A percentile compares a stretch with the other conserved stretches of the same genome.
Evolutionary conservation across 2,888 invertebrate genomes (phyloP).

Genomic region (Sepiola atlantica): DNA sequence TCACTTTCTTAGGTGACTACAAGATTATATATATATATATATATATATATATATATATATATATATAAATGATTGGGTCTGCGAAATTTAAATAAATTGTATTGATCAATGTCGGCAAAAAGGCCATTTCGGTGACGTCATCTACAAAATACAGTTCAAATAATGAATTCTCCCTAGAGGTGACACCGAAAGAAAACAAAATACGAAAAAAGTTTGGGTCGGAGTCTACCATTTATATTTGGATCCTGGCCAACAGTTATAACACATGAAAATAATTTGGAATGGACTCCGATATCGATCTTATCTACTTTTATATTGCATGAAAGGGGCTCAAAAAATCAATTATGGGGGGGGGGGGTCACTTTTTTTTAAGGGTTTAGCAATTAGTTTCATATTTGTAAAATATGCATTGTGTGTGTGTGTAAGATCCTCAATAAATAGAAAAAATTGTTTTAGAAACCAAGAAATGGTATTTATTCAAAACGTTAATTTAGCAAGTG

Average conservation of each 20-base stretch:
- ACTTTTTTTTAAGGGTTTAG: background rate
- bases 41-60: no score
- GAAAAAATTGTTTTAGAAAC: background rate
- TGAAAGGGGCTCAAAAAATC: no score
- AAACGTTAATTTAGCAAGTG: no score
- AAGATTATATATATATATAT: no score
- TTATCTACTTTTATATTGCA: background rate
- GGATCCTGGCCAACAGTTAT: background rate
- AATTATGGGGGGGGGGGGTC: background rate
- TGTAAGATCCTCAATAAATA: background rate
- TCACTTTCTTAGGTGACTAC: background rate
- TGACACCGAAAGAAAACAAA: background rate
- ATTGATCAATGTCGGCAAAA: background rate
- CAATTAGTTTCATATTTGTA: background rate
- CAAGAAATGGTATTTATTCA: background rate
- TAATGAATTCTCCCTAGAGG: background rate
- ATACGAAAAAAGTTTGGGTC: background rate
- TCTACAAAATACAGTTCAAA: background rate
- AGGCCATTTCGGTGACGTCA: constrained; percentile 12
- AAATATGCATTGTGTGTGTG: background rate
- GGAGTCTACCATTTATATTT: background rate
- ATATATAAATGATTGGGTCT: background rate
- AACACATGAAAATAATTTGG: background rate
- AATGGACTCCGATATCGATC: background rate
- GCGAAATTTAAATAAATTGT: background rate